A percentile compares a stretch with the other conserved stretches of the same genome.
These are phyloP conservation scores for Scomber colias DNA, from an alignment of 2,113 vertebrate genomes.

Conservation along the genomic window DNA sequence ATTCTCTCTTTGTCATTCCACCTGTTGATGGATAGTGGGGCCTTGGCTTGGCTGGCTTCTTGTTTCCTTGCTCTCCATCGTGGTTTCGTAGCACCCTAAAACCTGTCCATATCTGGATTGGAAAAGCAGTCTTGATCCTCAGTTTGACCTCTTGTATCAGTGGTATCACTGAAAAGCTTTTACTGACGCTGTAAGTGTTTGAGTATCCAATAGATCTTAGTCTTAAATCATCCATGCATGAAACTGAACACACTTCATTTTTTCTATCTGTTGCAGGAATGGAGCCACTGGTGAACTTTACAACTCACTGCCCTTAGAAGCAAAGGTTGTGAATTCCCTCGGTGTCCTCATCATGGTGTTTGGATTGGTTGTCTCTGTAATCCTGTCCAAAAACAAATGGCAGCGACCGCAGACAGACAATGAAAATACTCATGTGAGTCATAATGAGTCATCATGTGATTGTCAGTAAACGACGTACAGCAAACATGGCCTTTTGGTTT, in stretches of 20 bases:
- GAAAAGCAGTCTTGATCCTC: slow-evolving; percentile 35
- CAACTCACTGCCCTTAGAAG: slow-evolving; percentile 26
- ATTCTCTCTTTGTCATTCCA: not conserved
- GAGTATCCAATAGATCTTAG: not conserved
- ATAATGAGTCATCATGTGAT: not conserved
- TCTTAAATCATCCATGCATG: too few species aligned
- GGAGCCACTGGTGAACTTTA: not conserved
- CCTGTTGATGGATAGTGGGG: slow-evolving; percentile 22
- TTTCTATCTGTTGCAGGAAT: slow-evolving; percentile 4
- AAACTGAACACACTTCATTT: not conserved
- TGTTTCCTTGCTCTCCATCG: slow-evolving; percentile 30
- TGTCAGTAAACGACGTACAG: too few species aligned
- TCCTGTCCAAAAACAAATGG: slow-evolving; percentile 37
- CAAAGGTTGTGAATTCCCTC: slow-evolving; percentile 38
- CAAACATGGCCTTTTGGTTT: too few species aligned
- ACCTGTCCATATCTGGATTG: slow-evolving; percentile 44
- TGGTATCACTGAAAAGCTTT: slow-evolving; percentile 48
- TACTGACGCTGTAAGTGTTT: slow-evolving; percentile 31
- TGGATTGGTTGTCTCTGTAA: slow-evolving; percentile 40
- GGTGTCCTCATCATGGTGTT: slow-evolving; percentile 33
- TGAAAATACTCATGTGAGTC: slow-evolving; percentile 18
- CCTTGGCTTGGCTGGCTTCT: slow-evolving; percentile 38
- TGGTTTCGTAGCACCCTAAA: slow-evolving; percentile 23
- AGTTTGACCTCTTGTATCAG: slow-evolving; percentile 46
- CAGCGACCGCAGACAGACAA: not conserved